Percentiles rank a stretch among this genome's conserved stretches.
phyloP scores from a whole-genome alignment of 2,888 invertebrate species.

The Lysandra bellargus region DNA sequence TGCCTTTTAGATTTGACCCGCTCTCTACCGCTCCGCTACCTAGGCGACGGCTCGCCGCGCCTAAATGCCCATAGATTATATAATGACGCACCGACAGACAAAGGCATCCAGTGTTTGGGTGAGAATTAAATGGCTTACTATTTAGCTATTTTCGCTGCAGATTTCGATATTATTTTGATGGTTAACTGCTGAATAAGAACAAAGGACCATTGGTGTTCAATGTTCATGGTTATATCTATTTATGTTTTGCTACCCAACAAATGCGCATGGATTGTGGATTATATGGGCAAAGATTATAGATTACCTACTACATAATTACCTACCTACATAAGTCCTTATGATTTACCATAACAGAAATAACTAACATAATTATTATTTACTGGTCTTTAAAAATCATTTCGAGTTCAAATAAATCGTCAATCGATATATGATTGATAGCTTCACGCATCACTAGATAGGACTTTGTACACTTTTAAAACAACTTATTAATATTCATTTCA shows the following conservation, averaged over 20 bases:
- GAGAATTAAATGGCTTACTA: background rate
- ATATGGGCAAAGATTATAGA: no score
- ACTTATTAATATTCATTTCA: background rate
- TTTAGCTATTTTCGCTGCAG: background rate
- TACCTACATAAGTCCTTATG: no score
- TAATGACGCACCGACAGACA: constrained; percentile 41
- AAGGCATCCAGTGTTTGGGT: constrained; percentile 41
- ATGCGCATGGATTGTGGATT: no score
- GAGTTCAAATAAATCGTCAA: background rate
- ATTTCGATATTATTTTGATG: background rate
- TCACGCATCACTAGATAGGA: background rate
- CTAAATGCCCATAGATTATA: constrained; percentile 47
- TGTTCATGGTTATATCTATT: no score
- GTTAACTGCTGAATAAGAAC: background rate
- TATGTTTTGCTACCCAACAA: no score
- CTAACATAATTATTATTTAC: no score
- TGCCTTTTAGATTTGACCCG: constrained; percentile 64
- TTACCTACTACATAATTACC: no score
- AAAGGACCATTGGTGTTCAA: background rate
- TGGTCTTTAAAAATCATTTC: background rate
- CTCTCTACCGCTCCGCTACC: constrained; percentile 40
- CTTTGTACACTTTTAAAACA: background rate
- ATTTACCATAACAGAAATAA: no score
- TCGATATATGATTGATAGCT: background rate
- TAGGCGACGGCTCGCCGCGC: constrained; percentile 41